Percentiles rank a stretch among this genome's conserved stretches.
Conservation (phyloP, 2,113 vertebrate species). For the Cololabis saira region DNA sequence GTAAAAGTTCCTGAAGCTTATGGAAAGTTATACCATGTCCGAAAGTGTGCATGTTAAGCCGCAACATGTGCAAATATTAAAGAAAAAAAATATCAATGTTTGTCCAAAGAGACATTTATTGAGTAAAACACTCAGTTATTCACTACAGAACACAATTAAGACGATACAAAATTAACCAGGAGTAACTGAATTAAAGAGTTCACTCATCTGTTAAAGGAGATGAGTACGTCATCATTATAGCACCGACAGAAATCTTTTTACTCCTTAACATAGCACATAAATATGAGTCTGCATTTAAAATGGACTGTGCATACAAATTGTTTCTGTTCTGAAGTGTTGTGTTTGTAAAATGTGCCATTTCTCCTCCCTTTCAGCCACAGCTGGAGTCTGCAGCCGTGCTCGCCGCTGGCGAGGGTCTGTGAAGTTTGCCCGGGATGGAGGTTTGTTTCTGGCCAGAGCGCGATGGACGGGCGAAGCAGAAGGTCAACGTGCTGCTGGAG, state of each 20-base stretch:
- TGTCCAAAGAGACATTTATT: slow-evolving; percentile 50
- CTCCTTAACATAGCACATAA: slow-evolving; percentile 9
- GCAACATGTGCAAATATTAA: not conserved
- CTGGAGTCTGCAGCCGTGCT: slow-evolving; percentile 73
- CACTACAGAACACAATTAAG: slow-evolving; percentile 39
- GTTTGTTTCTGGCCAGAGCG: slow-evolving; percentile 83
- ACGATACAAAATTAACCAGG: slow-evolving; percentile 40
- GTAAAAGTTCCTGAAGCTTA: slow-evolving; percentile 10
- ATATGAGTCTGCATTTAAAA: slow-evolving; percentile 14
- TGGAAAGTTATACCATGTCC: not conserved
- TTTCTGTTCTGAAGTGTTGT: too few species aligned
- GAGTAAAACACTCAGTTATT: slow-evolving; percentile 29
- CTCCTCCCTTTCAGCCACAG: slow-evolving; percentile 69
- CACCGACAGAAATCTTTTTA: slow-evolving; percentile 21
- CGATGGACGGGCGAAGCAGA: slow-evolving; percentile 90
- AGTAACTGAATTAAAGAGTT: slow-evolving; percentile 8
- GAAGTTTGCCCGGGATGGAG: slow-evolving; percentile 86
- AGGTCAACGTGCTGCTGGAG: slow-evolving; percentile 88
- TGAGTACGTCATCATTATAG: slow-evolving; percentile 15
- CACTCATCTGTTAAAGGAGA: slow-evolving; percentile 20
- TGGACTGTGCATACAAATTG: not conserved
- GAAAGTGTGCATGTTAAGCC: not conserved
- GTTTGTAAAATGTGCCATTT: slow-evolving; percentile 3
- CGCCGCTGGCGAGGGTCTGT: slow-evolving; percentile 69
- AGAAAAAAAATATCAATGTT: not conserved